These are phyloP conservation scores for Phrynocephalus guinanensis DNA, from an alignment of 2,797 vertebrate species.

Conservation along the genomic window DNA sequence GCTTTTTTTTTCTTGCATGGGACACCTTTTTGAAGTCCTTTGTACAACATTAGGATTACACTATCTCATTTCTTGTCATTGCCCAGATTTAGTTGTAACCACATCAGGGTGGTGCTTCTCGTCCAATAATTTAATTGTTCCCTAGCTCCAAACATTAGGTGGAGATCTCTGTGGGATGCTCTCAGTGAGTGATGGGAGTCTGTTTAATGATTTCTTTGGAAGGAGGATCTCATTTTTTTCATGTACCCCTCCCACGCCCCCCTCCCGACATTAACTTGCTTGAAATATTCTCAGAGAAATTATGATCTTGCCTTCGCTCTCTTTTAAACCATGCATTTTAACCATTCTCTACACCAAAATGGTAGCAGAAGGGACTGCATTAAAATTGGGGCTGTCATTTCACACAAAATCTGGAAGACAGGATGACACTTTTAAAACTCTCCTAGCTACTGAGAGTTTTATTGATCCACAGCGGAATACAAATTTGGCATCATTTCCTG, in stretches of 20 bases:
- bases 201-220: background rate
- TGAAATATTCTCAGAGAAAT: no score
- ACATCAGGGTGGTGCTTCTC: background rate
- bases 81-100: background rate
- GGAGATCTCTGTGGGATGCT: background rate
- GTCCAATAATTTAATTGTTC: background rate
- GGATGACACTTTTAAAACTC: background rate
- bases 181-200: background rate
- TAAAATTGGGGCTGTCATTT: background rate
- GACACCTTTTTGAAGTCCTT: background rate
- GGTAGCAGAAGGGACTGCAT: background rate
- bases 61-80: background rate
- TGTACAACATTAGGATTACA: background rate
- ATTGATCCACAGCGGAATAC: no score
- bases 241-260: background rate
- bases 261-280: no score
- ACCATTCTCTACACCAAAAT: background rate
- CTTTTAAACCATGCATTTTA: background rate
- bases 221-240: background rate
- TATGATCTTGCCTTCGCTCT: background rate
- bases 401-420: background rate
- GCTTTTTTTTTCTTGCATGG: background rate
- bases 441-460: background rate
- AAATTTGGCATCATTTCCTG: background rate
- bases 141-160: background rate